Percentiles rank a stretch among this genome's conserved stretches.
Evolutionary conservation across 37 sponge, comb jelly and placozoan species (phyloP).

Genomic region (Ianthella basta): DNA sequence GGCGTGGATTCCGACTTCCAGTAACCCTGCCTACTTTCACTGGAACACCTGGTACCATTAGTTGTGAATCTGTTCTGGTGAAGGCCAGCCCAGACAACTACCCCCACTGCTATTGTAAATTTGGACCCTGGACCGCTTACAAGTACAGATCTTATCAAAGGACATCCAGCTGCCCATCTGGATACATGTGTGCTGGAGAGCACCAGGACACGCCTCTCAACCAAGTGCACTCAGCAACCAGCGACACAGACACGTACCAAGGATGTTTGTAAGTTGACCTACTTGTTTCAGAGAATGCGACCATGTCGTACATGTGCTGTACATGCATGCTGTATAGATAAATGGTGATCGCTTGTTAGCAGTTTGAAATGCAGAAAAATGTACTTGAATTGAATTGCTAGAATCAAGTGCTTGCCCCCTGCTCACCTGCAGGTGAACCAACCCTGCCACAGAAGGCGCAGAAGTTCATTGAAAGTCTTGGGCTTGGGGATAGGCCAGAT

Average conservation of each 20-base stretch:
- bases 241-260: too few species aligned
- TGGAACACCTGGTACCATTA: neutral
- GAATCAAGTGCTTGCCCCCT: too few species aligned
- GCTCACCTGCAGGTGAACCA: slow-evolving; percentile 1
- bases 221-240: too few species aligned
- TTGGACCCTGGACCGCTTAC: neutral
- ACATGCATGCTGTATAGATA: too few species aligned
- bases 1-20: too few species aligned
- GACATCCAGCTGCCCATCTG: slow-evolving; percentile 2
- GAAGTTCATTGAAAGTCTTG: slow-evolving; percentile 15
- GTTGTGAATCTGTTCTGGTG: slow-evolving; percentile 11
- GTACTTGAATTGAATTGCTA: too few species aligned
- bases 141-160: neutral
- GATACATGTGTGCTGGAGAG: neutral
- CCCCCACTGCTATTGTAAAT: slow-evolving; percentile 9
- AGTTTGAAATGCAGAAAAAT: too few species aligned
- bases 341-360: too few species aligned
- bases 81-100: slow-evolving; percentile 2
- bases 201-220: neutral
- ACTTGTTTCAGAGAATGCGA: too few species aligned
- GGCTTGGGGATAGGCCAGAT: neutral
- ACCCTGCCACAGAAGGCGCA: slow-evolving; percentile 10
- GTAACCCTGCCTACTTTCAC: too few species aligned
- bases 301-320: too few species aligned
- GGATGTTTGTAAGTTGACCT: neutral